Evolutionary conservation across 2,113 vertebrate species (phyloP).

Genomic region (Gnathonemus longibarbis): DNA sequence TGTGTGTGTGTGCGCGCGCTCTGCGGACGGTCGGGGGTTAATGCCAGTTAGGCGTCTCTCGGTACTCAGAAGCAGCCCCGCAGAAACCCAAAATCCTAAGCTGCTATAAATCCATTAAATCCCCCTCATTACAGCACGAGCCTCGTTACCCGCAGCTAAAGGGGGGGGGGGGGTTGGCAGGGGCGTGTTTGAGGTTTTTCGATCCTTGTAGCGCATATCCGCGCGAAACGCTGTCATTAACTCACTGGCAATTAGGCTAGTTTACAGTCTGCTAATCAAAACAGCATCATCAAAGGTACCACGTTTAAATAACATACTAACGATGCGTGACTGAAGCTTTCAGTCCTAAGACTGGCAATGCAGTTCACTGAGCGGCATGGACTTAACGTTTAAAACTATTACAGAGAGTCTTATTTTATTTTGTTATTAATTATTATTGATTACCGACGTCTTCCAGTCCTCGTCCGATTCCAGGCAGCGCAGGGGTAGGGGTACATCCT

Average conservation of each 20-base stretch:
- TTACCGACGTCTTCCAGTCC: neutral
- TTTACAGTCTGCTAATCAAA: conserved; percentile 46
- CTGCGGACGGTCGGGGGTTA: conserved; percentile 20
- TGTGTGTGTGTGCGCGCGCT: conserved; percentile 10
- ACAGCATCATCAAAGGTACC: conserved; percentile 21
- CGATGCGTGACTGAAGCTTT: neutral
- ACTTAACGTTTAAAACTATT: neutral
- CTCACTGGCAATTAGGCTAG: conserved; percentile 48
- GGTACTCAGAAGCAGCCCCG: conserved; percentile 36
- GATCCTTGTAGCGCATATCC: conserved; percentile 36
- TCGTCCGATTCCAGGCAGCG: neutral
- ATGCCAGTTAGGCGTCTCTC: conserved; percentile 42
- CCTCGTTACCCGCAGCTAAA: conserved; percentile 34
- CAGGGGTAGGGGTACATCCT: neutral
- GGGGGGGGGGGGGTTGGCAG: neutral
- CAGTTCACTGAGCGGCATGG: neutral
- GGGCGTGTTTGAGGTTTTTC: conserved; percentile 26
- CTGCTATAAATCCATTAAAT: conserved; percentile 58
- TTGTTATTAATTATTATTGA: neutral
- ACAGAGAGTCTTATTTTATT: neutral
- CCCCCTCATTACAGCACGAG: conserved; percentile 56
- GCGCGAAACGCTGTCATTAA: conserved; percentile 44
- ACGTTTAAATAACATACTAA: conserved; percentile 8
- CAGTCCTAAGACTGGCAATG: neutral
- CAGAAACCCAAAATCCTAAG: conserved; percentile 44